A percentile compares a stretch with the other conserved stretches of the same genome.
Evolutionary conservation across 2,888 invertebrate genomes (phyloP).

Genomic region (Dusona sp.): DNA sequence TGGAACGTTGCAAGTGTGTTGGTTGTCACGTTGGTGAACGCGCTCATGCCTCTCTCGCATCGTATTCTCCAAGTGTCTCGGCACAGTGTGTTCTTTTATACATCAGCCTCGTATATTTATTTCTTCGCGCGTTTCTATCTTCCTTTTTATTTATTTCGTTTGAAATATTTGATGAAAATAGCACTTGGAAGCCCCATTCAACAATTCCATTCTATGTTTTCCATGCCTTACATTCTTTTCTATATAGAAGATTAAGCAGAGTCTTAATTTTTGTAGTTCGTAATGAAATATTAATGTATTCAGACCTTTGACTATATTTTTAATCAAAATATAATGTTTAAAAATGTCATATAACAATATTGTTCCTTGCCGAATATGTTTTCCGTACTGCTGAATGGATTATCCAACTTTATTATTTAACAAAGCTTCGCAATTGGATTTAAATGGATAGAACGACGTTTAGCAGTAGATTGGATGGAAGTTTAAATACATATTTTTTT

Average conservation of each 20-base stretch:
- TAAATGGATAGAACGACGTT: slow-evolving; percentile 2
- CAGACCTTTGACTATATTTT: neutral
- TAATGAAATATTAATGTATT: neutral
- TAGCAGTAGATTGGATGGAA: neutral
- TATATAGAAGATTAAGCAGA: no score
- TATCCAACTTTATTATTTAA: neutral
- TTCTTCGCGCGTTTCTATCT: neutral
- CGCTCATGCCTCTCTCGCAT: slow-evolving; percentile 43
- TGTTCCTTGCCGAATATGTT: neutral
- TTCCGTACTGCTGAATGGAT: neutral
- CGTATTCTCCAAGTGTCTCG: slow-evolving; percentile 26
- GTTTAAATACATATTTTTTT: neutral
- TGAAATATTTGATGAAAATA: slow-evolving; percentile 23
- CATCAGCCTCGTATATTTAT: slow-evolving; percentile 14
- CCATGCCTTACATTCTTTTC: neutral
- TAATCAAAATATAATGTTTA: neutral
- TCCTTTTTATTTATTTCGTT: slow-evolving; percentile 15
- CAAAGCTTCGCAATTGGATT: slow-evolving; percentile 4
- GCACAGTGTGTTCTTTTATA: slow-evolving; percentile 18
- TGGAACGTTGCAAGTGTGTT: slow-evolving; percentile 75
- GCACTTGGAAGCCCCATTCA: neutral
- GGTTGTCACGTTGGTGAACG: slow-evolving; percentile 61
- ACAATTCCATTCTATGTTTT: neutral
- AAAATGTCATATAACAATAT: neutral
- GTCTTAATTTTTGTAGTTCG: neutral